These are phyloP conservation scores for Agriopis aurantiaria DNA, from an alignment of 2,888 invertebrate genomes.

Conservation along the genomic window DNA sequence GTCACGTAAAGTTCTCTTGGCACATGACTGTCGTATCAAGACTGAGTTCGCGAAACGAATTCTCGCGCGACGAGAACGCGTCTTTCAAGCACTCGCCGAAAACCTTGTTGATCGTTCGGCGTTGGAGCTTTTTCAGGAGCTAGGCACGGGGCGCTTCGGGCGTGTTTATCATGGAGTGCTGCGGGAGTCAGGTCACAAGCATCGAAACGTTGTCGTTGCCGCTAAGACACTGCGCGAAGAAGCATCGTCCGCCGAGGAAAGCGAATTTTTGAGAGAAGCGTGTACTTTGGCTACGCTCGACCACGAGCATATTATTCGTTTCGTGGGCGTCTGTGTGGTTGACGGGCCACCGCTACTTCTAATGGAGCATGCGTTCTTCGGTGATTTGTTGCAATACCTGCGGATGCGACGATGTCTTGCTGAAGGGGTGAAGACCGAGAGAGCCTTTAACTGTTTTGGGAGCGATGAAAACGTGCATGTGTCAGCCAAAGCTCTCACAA, in stretches of 20 bases:
- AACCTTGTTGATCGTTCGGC: slow-evolving; percentile 49
- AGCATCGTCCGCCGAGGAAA: slow-evolving; percentile 92
- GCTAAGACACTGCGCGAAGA: slow-evolving; percentile 93
- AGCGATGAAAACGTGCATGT: slow-evolving; percentile 61
- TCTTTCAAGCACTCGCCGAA: slow-evolving; percentile 1
- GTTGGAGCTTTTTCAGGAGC: slow-evolving; percentile 57
- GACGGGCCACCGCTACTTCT: slow-evolving; percentile 93
- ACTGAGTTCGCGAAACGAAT: slow-evolving; percentile 8
- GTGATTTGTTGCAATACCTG: slow-evolving; percentile 95
- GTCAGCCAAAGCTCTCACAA: slow-evolving; percentile 62
- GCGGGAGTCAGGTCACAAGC: slow-evolving; percentile 16
- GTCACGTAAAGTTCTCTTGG: slow-evolving; percentile 36
- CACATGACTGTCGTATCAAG: slow-evolving; percentile 41
- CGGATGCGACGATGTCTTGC: slow-evolving; percentile 90
- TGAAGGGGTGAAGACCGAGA: slow-evolving; percentile 75
- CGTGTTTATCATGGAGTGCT: slow-evolving; percentile 65
- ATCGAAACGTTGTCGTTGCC: slow-evolving; percentile 85
- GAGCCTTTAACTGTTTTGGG: slow-evolving; percentile 83
- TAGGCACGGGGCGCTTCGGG: slow-evolving; percentile 69
- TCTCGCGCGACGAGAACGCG: slow-evolving; percentile 36
- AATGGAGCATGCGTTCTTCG: slow-evolving; percentile 97
- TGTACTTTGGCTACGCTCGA: slow-evolving; percentile 95
- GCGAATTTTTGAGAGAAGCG: slow-evolving; percentile 91
- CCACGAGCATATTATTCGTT: slow-evolving; percentile 93
- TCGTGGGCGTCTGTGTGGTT: slow-evolving; percentile 92